Base-by-base conservation (phyloP, 2,888 invertebrate species). In the Acleris literana region DNA sequence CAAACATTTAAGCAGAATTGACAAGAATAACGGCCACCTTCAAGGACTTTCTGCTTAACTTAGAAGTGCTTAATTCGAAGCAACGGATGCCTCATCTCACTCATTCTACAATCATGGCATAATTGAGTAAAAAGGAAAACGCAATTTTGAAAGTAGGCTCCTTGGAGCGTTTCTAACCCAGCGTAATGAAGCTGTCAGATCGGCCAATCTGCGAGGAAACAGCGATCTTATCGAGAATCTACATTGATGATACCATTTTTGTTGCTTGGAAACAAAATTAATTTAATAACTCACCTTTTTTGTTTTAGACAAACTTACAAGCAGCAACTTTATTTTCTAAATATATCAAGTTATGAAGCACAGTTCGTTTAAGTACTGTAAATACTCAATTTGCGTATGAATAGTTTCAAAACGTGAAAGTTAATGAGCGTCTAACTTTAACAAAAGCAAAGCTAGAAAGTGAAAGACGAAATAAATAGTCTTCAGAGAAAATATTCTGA, bases 101-200 rank as follows among this genome's bases (percentile, higher is more conserved):
- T 39, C 13, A 39, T 39, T 39, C 39, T 39, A 39, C 3, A 13
- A 4, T 39, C 39, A 39, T 39, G 39, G 11, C 13, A 39, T 11
- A 39, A 13, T 39, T 39, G 13, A 39, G 39, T 4, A 39, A 39
- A 39, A 39, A 39, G 39, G 39, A 39, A 39, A 39, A 39, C 39
- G 39, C 4, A 39, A 39, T 39, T 39, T 39, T 13, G 39, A 13
- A 39, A 39, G 39, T 39, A 4, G 39, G 13, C 39, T 39, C 75
- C 73, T 71, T 68, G 72, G 75, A 61, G 66, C 53, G 62, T 78
- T 78, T 69, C 73, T 77, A 77, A 81, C 77, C 81, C 71, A 69
- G 68, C 75, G 72, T 85, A 87, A 88, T 84, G 83, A 84, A 86
- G 76, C 79, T 74, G 77, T 79, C 78, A 71, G 77, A 82, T 81